Base-by-base conservation (phyloP, 2,113 vertebrate genomes). In the Sinocyclocheilus grahami region DNA sequence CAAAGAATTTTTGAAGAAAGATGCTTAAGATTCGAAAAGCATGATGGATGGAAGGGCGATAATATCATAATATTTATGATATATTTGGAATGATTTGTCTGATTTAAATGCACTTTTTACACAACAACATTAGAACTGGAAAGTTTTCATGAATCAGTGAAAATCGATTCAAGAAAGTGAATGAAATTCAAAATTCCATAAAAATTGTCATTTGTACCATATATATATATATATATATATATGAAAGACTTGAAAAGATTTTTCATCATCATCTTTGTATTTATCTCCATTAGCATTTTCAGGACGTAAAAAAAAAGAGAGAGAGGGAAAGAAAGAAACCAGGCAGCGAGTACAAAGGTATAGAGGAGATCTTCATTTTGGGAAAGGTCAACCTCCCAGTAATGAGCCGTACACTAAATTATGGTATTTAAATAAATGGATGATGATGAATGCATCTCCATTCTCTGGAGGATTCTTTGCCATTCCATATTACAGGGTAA, bases 381-480 rank as follows among this genome's bases (percentile, higher is more conserved):
- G 81, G 85, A 90, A 91, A 92, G 92, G 92, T 92, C 91, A 92
- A 87, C 65, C 48, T 81, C 74, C 48, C 87, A 83, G 87, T 92
- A 92, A 90, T 89, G 90, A 91, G 90, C 86, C 60, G 82, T 90
- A 88, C 90, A 92, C 88, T 92, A 93, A 93, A 93, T 92, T 89
- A 92, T 89, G 91, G 87, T 91, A 92, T 93, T 93, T 92, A 91
- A 93, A 92, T 89, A 86, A 88, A 90, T 83, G 85, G 76, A 89
- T 88, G 90, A 92, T 89, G 87, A 91, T 89, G 88, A 90, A 91
- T 89, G 90, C 85, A 90, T 67, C 88, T 82, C 84, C 82, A 84
- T 87, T 85, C 89, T 89, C 87, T 84, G 4, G 86, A 88, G 87
- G 69, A 76, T 82, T 77, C 83, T 72, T 84, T 87, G 85, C 82